phyloP scores from a whole-genome alignment of 2,888 invertebrate species.

The Acrobasis repandana region DNA sequence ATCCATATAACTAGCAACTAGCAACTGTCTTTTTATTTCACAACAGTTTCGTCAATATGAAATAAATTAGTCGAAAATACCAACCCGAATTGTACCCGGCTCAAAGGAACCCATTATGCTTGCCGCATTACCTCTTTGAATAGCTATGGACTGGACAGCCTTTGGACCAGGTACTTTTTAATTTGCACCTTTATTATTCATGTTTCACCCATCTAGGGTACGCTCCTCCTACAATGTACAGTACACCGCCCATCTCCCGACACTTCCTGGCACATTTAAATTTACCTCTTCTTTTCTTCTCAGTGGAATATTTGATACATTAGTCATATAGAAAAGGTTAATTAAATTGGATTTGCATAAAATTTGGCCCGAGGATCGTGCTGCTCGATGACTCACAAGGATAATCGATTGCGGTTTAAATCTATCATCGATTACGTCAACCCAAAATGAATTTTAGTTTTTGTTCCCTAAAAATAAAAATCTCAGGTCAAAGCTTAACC shows the following conservation, averaged over 20 bases:
- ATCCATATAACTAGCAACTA: too few species aligned
- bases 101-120: too few species aligned
- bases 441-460: slow-evolving; percentile 25
- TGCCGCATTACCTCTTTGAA: too few species aligned
- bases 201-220: slow-evolving; percentile 15
- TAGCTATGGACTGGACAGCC: too few species aligned
- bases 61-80: too few species aligned
- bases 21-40: too few species aligned
- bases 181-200: slow-evolving; percentile 15
- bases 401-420: slow-evolving; percentile 51
- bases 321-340: slow-evolving; percentile 62
- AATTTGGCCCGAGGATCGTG: slow-evolving; percentile 41
- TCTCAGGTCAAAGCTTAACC: slow-evolving; percentile 11
- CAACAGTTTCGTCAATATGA: too few species aligned
- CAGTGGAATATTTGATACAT: slow-evolving; percentile 41
- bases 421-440: slow-evolving; percentile 65
- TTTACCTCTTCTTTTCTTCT: background rate
- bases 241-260: slow-evolving; percentile 5
- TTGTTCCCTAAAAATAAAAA: background rate
- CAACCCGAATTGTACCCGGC: too few species aligned
- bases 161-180: too few species aligned
- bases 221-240: slow-evolving; percentile 6
- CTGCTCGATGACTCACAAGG: slow-evolving; percentile 58
- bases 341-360: slow-evolving; percentile 53
- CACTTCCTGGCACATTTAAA: slow-evolving; percentile 12